Evolutionary conservation across 2,113 vertebrate species (phyloP).

Genomic region (Protobothrops flavoviridis): DNA sequence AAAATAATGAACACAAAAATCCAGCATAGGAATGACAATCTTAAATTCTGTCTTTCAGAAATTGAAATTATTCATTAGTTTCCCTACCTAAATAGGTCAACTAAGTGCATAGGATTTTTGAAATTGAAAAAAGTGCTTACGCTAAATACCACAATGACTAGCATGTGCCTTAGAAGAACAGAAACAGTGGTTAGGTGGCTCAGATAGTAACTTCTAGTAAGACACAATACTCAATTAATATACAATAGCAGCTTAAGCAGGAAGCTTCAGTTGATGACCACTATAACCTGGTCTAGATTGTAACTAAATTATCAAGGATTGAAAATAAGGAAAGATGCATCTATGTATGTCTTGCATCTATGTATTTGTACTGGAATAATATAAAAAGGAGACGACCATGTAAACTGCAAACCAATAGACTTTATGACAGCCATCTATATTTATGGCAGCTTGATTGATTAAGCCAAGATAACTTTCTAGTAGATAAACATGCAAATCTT

Average conservation of each 20-base stretch:
- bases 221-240: not conserved
- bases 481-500: not conserved
- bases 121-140: not conserved
- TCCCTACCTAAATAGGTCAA: not conserved
- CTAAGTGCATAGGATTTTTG: not conserved
- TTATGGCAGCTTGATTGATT: not conserved
- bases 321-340: not conserved
- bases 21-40: not conserved
- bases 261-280: not conserved
- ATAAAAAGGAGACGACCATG: not conserved
- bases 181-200: not conserved
- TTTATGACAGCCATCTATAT: not conserved
- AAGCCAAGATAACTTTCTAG: not conserved
- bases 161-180: not conserved
- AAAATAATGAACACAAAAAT: slow-evolving; percentile 41
- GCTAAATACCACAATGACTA: not conserved
- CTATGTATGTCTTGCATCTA: not conserved
- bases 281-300: not conserved
- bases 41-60: not conserved
- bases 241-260: not conserved
- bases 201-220: not conserved
- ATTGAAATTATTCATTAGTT: not conserved
- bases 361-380: not conserved
- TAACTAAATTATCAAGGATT: not conserved
- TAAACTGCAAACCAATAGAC: not conserved